A percentile compares a stretch with the other conserved stretches of the same genome.
phyloP scores from a whole-genome alignment of 2,797 vertebrate species.

The Chaunax sp. region DNA sequence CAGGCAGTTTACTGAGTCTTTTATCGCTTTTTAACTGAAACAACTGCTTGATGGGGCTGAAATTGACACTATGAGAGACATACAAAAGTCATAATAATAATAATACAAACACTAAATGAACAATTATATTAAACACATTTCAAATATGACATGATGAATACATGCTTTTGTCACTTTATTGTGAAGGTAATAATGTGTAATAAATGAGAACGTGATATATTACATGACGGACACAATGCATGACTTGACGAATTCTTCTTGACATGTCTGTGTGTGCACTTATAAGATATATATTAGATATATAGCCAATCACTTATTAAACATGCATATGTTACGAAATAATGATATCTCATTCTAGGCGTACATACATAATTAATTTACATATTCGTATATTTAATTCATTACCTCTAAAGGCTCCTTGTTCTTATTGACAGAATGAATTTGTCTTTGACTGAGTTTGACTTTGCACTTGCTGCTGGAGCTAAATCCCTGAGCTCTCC shows the following conservation, averaged over 20 bases:
- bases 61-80: not conserved
- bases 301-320: conserved; percentile 13
- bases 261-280: not conserved
- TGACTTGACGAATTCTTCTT: not conserved
- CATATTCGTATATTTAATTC: conserved; percentile 53
- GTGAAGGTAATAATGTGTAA: not conserved
- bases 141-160: no score
- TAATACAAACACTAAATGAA: no score
- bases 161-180: no score
- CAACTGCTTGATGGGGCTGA: not conserved
- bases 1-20: no score
- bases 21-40: no score
- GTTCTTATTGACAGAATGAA: conserved; percentile 61
- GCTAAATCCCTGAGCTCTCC: conserved; percentile 58
- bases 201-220: no score
- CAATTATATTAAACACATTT: no score
- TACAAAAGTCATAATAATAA: no score
- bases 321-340: conserved; percentile 34
- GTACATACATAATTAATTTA: conserved; percentile 42
- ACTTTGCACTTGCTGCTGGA: conserved; percentile 70
- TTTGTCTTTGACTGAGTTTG: conserved; percentile 79
- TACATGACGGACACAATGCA: not conserved
- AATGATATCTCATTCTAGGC: conserved; percentile 13
- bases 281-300: conserved; percentile 1
- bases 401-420: conserved; percentile 40